Percentiles rank a stretch among this genome's conserved stretches.
Evolutionary conservation across 92 coral and sea anemone genomes (phyloP).

Genomic region (Diadumene lineata): DNA sequence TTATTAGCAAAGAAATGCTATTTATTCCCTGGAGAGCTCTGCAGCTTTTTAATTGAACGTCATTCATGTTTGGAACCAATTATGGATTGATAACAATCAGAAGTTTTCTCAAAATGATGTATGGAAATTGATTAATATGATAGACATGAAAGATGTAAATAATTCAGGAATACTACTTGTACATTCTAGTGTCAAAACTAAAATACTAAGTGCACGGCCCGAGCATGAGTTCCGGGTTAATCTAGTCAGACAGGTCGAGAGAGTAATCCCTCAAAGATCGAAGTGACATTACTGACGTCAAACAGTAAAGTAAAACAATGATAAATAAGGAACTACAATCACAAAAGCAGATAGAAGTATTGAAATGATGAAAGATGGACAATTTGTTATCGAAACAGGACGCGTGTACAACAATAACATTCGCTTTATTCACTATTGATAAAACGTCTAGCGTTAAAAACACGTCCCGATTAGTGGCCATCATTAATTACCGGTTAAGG

Average conservation of each 20-base stretch:
- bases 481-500: conserved; percentile 18
- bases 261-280: neutral
- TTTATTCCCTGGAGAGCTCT: conserved; percentile 1
- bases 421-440: neutral
- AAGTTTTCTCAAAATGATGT: neutral
- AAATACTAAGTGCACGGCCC: conserved; percentile 1
- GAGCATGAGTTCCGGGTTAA: neutral
- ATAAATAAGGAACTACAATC: neutral
- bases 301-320: neutral
- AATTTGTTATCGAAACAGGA: neutral
- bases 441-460: neutral
- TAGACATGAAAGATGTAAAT: too few relatives aligned
- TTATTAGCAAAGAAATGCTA: neutral
- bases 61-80: conserved; percentile 9
- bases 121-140: neutral
- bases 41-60: conserved; percentile 27
- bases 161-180: conserved; percentile 1
- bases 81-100: neutral
- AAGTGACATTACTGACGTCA: neutral
- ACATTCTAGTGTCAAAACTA: conserved; percentile 5
- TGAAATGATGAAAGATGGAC: neutral
- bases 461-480: neutral
- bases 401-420: neutral
- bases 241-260: neutral
- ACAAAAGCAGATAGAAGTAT: neutral